phyloP scores from a whole-genome alignment of 1,140 invertebrate species.

The Zaprionus davidi region DNA sequence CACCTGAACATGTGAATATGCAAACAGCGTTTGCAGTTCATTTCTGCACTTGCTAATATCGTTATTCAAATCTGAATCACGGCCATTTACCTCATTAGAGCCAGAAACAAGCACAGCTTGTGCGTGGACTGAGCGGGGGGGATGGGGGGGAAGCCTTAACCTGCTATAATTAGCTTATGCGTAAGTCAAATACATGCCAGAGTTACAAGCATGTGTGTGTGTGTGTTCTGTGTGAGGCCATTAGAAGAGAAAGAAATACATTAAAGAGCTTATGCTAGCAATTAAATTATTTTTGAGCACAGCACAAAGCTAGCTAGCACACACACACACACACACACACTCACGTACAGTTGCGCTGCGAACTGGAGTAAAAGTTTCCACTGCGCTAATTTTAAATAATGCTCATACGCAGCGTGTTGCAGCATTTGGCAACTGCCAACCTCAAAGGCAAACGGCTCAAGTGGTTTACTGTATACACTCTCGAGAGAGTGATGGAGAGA shows the following conservation, averaged over 20 bases:
- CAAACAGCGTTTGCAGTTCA: slow-evolving; percentile 7
- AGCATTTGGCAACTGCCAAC: slow-evolving; percentile 35
- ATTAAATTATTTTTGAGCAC: slow-evolving; percentile 77
- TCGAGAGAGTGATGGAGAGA: too few species aligned
- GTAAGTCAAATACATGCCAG: slow-evolving; percentile 48
- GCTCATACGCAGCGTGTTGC: slow-evolving; percentile 70
- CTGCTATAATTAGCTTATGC: slow-evolving; percentile 60
- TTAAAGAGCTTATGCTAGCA: slow-evolving; percentile 78
- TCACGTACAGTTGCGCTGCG: slow-evolving; percentile 7
- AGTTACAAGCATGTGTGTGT: not conserved
- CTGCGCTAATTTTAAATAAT: slow-evolving; percentile 67
- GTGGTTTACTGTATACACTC: slow-evolving; percentile 22
- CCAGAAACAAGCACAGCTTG: not conserved
- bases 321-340: slow-evolving; percentile 14
- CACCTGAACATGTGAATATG: slow-evolving; percentile 1
- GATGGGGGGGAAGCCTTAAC: not conserved
- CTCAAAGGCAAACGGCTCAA: slow-evolving; percentile 66
- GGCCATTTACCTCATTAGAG: slow-evolving; percentile 29
- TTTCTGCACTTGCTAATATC: slow-evolving; percentile 12
- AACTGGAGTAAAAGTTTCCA: slow-evolving; percentile 52
- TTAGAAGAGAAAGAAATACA: slow-evolving; percentile 49
- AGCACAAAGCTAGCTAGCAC: slow-evolving; percentile 42
- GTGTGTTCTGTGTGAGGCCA: slow-evolving; percentile 24
- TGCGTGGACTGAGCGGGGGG: not conserved
- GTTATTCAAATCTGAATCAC: slow-evolving; percentile 20